Base-by-base conservation (phyloP, 1,140 invertebrate genomes). In the Whitmania pigra region DNA sequence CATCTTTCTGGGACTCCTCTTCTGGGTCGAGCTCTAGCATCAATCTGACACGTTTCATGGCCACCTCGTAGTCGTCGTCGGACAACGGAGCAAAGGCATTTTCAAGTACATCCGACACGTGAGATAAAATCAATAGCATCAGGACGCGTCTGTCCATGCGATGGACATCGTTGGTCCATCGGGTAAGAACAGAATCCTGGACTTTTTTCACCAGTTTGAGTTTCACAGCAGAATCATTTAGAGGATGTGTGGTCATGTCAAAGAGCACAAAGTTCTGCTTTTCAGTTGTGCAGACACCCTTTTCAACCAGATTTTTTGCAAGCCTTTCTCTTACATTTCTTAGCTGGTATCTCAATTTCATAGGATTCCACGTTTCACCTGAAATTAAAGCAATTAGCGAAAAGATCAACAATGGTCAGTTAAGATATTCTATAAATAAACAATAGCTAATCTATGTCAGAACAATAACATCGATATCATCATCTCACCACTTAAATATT, bases 321-420 rank as follows among this genome's bases (percentile, higher is more conserved):
- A 99, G 86, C 79, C 97, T 87, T 86, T 99, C 97, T 75, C 97
- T 87, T 0, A 99, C 96, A 87, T 99, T 99, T 83, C 97, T 91
- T 76, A 99, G 85, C 81, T 99, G 97, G 83, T 97, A 99, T 77
- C 92, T 88, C 74, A 99, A 85, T 84, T 99, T 99, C 76, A 99
- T 85, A 18, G 96, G 97, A 85, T 99, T 99, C 97, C 97, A 99
- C 76, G 97, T 98, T 86, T 99, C 96, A 77, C 94, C 94, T 96
- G 78, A 82, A 82, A 81, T 49, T 49, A 49, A 49, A 49, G 43
- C 43, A 49, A 49, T 15, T 11, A 49, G 43, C 43, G 22, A 13
- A n/a, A n/a, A 63, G 0, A 63, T 63, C 9, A 13, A 25, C 29
- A 25, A 63, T 25, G 15, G 11, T 18, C 20, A 31, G 7, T 25